Evolutionary conservation across 2,888 invertebrate genomes (phyloP), one percentile per base, ranked within the genome.

Genomic region (Aphrophora alni): DNA sequence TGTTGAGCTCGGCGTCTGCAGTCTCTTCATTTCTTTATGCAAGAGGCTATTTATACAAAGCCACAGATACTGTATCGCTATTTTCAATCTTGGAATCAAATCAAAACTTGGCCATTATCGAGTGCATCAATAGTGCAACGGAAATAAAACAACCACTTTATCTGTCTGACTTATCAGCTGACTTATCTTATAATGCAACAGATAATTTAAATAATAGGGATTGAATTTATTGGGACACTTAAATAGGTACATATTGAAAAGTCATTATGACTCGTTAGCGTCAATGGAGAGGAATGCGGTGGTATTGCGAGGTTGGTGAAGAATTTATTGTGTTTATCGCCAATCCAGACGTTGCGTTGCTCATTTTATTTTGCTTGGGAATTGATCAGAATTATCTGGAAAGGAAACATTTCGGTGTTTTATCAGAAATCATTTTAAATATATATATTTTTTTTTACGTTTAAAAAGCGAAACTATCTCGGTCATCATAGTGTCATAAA

Each of bases 31-130:
- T 21, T 59, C 59, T 59, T 59, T 59, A 59, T 59, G 59, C 59
- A 59, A 59, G 33, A 33, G 59, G 59, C 59, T 59, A 59, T 59
- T 59, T 59, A 59, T 59, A 59, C n/a, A n/a, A n/a, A n/a, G n/a
- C n/a, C n/a, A n/a, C n/a, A 21, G 59, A 59, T 59, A 59, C 59
- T 21, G 59, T 59, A 59, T 59, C 59, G 59, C 59, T 59, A 59
- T 59, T 59, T 59, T 59, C 59, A 59, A 59, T 59, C 59, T 59
- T 59, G 59, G 59, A 59, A 59, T 59, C 59, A 59, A 59, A 59
- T 59, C 59, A 59, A 59, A 59, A 7, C 59, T n/a, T 14, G 21
- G 21, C 59, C 21, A 59, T 59, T 59, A 59, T 59, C 59, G 59
- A 59, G 21, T 59, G 59, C 59, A 59, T 59, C 59, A n/a, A 21